Base-by-base conservation (phyloP, 2,797 vertebrate genomes). In the Lophotriccus pileatus region DNA sequence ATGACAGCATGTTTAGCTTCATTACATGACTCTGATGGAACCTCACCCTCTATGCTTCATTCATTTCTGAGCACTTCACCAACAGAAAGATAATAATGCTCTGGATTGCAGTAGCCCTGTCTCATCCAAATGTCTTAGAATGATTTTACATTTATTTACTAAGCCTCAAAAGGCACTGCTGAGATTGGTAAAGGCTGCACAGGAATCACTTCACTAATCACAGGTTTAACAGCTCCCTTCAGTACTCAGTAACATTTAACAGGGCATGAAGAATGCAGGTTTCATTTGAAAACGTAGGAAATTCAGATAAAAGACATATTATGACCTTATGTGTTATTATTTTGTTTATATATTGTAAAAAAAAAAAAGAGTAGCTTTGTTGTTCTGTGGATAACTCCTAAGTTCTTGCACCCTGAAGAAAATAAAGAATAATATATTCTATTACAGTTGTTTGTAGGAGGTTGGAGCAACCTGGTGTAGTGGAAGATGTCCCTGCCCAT, bases 61-160 rank as follows among this genome's bases (percentile, higher is more conserved):
- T 95, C 95, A 93, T 89, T 91, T 95, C 92, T 91, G 94, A 95
- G 95, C 92, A 76, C 94, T 96, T 84, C 79, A 49, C 90, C 80
- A 62, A 44, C 88, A 93, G 90, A 82, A 60, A 91, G 95, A 94
- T 96, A 96, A 96, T 95, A 95, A 93, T 50, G 73, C 91, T 93
- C 59, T 90, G 95, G 43, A 86, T 93, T 94, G 94, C 95, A 94
- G 87, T 3, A 69, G 94, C 79, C 92, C 84, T 86, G 93, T 75
- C 95, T 96, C 95, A 95, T 94, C 90, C 95, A 94, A 92, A 89
- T 77, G 50, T 12, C 92, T 88, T 69, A 21, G 77, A 62, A 34
- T 18, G 60, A 59, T 90, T 93, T 89, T 93, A 59, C 84, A 85
- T 96, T 2, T 12, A 49, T 84, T 95, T 85, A 72, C 77, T 24